Evolutionary conservation across 2,113 vertebrate genomes (phyloP).

Genomic region (Orcinus orca): DNA sequence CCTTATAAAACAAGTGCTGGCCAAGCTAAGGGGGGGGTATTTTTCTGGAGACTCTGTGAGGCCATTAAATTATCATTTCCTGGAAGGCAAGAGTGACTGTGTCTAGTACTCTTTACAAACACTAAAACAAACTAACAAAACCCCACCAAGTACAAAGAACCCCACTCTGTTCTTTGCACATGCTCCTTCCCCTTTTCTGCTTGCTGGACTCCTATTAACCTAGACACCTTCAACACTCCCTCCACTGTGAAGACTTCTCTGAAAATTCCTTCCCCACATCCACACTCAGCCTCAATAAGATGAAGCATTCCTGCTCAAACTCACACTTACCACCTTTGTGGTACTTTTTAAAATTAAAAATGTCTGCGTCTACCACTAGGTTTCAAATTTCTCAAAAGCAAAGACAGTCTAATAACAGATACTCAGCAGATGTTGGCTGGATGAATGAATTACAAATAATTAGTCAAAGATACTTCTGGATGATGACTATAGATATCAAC

Average conservation of each 20-base stretch:
- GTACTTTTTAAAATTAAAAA: not conserved
- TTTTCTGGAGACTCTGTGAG: not conserved
- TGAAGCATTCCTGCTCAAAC: not conserved
- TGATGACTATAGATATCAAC: not conserved
- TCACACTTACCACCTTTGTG: not conserved
- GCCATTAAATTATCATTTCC: not conserved
- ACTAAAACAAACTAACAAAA: not conserved
- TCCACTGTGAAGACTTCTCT: not conserved
- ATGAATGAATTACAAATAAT: not conserved
- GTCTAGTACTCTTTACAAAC: not conserved
- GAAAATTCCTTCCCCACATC: not conserved
- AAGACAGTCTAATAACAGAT: not conserved
- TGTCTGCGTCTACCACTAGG: not conserved
- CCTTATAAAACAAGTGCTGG: not conserved
- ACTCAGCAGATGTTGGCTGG: not conserved
- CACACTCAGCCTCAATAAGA: not conserved
- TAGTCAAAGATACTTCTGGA: not conserved
- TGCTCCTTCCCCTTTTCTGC: not conserved
- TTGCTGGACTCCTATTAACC: not conserved
- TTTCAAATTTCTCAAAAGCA: constrained; percentile 13
- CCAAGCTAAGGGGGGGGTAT: not conserved
- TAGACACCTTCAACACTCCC: not conserved
- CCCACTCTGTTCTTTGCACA: not conserved
- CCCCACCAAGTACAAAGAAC: too few relatives aligned
- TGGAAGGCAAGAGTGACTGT: not conserved